These are phyloP conservation scores for Rotaria magnacalcarata DNA, from an alignment of 2,888 invertebrate species.

Conservation along the genomic window DNA sequence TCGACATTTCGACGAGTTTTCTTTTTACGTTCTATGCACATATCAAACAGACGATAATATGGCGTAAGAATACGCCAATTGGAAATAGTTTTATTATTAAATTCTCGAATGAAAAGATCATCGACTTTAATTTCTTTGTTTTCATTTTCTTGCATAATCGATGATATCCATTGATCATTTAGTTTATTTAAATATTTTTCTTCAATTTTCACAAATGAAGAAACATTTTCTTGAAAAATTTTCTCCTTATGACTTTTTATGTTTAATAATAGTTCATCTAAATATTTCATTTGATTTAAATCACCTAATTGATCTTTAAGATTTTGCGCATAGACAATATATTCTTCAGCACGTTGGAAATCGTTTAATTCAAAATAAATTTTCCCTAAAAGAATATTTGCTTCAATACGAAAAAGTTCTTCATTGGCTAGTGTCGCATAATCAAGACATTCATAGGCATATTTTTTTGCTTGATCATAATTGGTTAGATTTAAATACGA, in stretches of 20 bases:
- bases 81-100: background rate
- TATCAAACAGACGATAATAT: slow-evolving; percentile 4
- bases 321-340: slow-evolving; percentile 17
- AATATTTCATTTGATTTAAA: slow-evolving; percentile 20
- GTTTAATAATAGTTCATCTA: background rate
- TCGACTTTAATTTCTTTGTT: background rate
- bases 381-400: slow-evolving; percentile 29
- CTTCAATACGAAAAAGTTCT: background rate
- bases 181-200: background rate
- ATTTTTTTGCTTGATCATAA: slow-evolving; percentile 9
- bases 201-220: background rate
- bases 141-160: background rate
- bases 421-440: background rate
- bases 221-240: background rate
- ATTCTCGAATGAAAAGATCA: background rate
- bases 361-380: slow-evolving; percentile 20
- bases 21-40: background rate
- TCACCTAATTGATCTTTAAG: slow-evolving; percentile 30
- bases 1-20: background rate
- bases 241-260: background rate
- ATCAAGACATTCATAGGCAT: slow-evolving; percentile 5
- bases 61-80: slow-evolving; percentile 1
- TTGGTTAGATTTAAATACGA: background rate
- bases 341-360: slow-evolving; percentile 7
- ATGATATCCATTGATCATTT: background rate